Base-by-base conservation (phyloP, 2,888 invertebrate species). In the Masnerella sp. region DNA sequence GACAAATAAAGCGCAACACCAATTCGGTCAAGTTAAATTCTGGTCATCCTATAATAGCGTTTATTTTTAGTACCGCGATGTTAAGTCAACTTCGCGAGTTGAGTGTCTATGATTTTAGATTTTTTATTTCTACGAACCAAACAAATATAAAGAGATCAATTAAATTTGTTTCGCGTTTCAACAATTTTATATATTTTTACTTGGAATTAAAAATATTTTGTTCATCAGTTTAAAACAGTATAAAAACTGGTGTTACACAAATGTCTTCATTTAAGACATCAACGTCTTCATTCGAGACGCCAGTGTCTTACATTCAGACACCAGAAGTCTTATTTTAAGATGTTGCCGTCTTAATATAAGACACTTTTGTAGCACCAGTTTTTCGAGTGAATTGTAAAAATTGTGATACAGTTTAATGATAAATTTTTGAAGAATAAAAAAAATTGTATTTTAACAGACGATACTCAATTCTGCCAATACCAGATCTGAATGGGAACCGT, bases 401-500 rank as follows among this genome's bases (percentile, higher is more conserved):
- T 5, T 25, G 7, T 25, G 5, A 9, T 30, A 8, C 30, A 8
- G 9, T 9, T 30, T 8, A 3, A 8, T 30, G 5, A 8, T 30
- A 9, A 7, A 30, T 49, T 65, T 65, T 56, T 56, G 12, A 54
- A 56, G n/a, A n/a, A n/a, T n/a, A n/a, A n/a, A n/a, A n/a, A n/a
- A n/a, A n/a, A n/a, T n/a, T n/a, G n/a, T n/a, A n/a, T n/a, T n/a
- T n/a, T 68, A 88, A 4, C 88, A 92, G 92, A 58, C 89, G 91
- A 77, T 91, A 90, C 81, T 87, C 89, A 0, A 84, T 88, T 43
- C 87, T 92, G 7, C 92, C 92, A 0, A 89, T 89, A 62, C 89
- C 90, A 79, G 91, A 91, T 1, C 88, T 88, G 22, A 88, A 91
- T 12, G 91, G 91, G 0, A 90, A 90, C 79, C 90, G 90, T 78